Percentiles rank a stretch among this genome's conserved stretches.
phyloP scores from a whole-genome alignment of 2,113 vertebrate genomes.

The Fulica atra region DNA sequence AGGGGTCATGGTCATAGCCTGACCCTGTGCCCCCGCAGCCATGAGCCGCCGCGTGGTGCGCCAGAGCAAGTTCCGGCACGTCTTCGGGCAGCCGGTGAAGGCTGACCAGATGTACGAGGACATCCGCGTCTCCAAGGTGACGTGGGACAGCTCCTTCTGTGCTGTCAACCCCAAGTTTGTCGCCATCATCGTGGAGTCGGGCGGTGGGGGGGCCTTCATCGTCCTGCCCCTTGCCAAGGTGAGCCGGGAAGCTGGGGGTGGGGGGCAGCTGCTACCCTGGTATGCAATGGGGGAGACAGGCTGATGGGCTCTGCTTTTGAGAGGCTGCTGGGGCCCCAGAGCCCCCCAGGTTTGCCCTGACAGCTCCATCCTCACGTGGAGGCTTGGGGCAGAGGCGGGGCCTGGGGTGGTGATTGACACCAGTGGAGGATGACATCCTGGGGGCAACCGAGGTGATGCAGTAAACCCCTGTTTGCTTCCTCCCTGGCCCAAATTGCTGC shows the following conservation, averaged over 20 bases:
- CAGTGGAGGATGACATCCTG: not conserved
- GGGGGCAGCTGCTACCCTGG: no score
- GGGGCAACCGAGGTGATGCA: not conserved
- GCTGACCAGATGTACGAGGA: conserved; percentile 95
- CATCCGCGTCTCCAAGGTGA: conserved; percentile 97
- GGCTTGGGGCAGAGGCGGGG: not conserved
- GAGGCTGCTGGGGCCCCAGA: not conserved
- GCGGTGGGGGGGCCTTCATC: conserved; percentile 93
- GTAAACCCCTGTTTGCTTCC: not conserved
- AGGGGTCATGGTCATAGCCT: not conserved
- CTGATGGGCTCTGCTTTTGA: not conserved
- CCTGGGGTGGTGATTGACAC: fast-evolving
- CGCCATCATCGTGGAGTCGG: conserved; percentile 94
- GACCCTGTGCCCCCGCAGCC: conserved; percentile 21
- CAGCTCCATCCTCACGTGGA: fast-evolving
- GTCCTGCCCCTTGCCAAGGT: conserved; percentile 93
- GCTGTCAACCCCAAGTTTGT: conserved; percentile 96
- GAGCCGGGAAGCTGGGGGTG: not conserved
- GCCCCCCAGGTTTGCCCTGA: not conserved
- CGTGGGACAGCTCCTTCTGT: conserved; percentile 98
- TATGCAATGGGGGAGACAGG: fast-evolving
- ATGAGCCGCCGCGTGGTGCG: conserved; percentile 98
- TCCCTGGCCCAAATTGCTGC: not conserved
- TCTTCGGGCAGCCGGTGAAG: conserved; percentile 94
- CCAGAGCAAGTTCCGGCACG: conserved; percentile 97